Evolutionary conservation across 2,113 vertebrate species (phyloP).

Genomic region (Semnornis frantzii): DNA sequence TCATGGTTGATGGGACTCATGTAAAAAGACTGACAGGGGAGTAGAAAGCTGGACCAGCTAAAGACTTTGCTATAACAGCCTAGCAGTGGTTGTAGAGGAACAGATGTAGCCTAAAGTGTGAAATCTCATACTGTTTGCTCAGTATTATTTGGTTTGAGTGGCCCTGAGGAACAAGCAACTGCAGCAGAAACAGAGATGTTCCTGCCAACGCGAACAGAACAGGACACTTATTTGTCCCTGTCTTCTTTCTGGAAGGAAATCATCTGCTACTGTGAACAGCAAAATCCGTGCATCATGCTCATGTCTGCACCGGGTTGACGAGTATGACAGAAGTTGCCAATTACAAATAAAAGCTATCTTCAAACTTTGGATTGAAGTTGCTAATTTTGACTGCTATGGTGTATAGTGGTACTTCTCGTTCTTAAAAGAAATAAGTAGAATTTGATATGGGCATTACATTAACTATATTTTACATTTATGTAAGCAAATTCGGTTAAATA

Average conservation of each 20-base stretch:
- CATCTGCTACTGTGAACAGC: background rate
- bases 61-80: background rate
- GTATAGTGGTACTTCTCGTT: background rate
- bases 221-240: background rate
- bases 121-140: background rate
- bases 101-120: background rate
- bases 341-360: slow-evolving; percentile 5
- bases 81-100: background rate
- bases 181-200: slow-evolving; percentile 25
- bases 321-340: background rate
- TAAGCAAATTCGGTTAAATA: background rate
- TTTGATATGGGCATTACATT: background rate
- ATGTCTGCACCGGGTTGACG: background rate
- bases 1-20: background rate
- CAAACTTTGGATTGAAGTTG: background rate
- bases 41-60: background rate
- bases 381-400: background rate
- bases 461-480: background rate
- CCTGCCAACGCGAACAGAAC: slow-evolving; percentile 28
- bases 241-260: slow-evolving; percentile 30
- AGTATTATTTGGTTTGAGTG: background rate
- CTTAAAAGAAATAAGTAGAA: background rate
- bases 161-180: background rate
- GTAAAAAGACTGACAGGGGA: background rate
- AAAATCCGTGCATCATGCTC: background rate